A percentile compares a stretch with the other conserved stretches of the same genome.
phyloP scores from a whole-genome alignment of 1,140 invertebrate genomes.

The Leguminivora glycinivorella region DNA sequence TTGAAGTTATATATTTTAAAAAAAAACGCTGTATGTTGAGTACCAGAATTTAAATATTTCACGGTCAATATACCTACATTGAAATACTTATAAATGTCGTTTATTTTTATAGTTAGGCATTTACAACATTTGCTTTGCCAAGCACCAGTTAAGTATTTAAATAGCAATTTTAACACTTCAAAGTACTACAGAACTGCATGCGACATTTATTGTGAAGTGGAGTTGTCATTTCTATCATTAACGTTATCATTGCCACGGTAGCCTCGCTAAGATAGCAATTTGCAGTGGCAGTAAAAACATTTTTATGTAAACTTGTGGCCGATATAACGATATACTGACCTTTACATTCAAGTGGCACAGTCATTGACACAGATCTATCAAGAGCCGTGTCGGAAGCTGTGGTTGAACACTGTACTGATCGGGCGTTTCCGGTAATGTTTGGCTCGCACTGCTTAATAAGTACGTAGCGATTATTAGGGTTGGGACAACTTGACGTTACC shows the following conservation, averaged over 20 bases:
- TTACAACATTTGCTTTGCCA: background rate
- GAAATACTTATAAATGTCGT: no score
- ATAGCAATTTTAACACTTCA: no score
- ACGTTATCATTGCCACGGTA: background rate
- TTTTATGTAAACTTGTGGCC: conserved; percentile 16
- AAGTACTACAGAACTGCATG: no score
- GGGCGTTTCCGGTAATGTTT: no score
- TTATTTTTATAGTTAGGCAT: background rate
- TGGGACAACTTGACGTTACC: no score
- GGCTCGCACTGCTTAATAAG: no score
- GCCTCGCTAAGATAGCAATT: background rate
- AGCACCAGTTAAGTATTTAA: background rate
- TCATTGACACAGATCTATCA: conserved; percentile 25
- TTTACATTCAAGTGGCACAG: conserved; percentile 14
- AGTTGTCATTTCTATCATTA: background rate
- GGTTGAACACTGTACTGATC: no score
- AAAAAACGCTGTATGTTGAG: no score
- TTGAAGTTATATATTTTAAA: background rate
- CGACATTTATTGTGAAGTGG: background rate
- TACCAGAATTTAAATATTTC: background rate
- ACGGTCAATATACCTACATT: background rate
- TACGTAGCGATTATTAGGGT: no score
- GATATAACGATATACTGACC: conserved; percentile 20
- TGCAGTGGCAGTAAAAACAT: background rate
- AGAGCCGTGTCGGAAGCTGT: conserved; percentile 22